A percentile compares a stretch with the other conserved stretches of the same genome.
Evolutionary conservation across 1,140 invertebrate genomes (phyloP).

Genomic region (Galendromus occidentalis): DNA sequence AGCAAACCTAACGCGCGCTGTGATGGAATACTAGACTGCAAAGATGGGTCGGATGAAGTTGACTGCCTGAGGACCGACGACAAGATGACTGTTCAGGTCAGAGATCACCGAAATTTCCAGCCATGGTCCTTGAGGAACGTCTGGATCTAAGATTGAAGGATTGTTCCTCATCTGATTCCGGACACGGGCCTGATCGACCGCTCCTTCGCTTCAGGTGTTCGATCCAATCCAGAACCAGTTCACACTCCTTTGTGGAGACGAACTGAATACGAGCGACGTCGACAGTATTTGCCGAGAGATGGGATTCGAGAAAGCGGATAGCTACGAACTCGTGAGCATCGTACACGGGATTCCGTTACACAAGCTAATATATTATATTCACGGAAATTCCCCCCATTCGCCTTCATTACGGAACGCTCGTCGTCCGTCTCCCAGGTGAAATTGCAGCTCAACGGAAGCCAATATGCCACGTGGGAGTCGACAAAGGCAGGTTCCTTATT

Average conservation of each 20-base stretch:
- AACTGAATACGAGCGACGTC: background rate
- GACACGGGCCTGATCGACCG: too few species aligned
- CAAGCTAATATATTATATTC: background rate
- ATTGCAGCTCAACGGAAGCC: background rate
- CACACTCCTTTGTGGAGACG: background rate
- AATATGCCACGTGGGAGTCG: background rate
- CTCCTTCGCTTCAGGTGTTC: background rate
- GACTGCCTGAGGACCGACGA: constrained; percentile 2
- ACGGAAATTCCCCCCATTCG: background rate
- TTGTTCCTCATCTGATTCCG: too few species aligned
- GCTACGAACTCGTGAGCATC: background rate
- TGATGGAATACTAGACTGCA: constrained; percentile 5
- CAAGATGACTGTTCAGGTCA: background rate
- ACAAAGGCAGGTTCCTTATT: background rate
- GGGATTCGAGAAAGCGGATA: background rate
- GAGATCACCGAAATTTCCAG: too few species aligned
- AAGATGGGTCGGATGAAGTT: background rate
- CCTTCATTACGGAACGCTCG: background rate
- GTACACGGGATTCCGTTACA: background rate
- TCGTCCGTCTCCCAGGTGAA: background rate
- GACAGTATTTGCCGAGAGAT: background rate
- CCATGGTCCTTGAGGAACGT: too few species aligned
- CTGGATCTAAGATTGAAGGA: too few species aligned
- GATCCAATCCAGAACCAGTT: background rate
- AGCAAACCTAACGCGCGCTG: background rate